Evolutionary conservation across 2,113 vertebrate genomes (phyloP), one percentile per base, ranked within the genome.

Genomic region (Lepus timidus): DNA sequence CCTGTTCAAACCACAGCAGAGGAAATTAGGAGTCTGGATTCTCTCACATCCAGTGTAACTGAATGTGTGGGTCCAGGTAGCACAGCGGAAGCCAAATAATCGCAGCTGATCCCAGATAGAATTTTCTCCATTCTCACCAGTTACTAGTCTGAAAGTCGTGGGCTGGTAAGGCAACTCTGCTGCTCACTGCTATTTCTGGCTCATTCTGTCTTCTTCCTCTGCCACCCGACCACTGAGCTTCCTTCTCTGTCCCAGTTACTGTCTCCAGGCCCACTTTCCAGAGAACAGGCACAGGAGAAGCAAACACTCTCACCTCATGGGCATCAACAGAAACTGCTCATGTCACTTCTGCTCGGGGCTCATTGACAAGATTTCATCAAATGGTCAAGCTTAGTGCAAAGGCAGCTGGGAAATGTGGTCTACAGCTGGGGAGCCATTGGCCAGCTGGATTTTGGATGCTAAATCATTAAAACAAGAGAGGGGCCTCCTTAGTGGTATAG

Each of bases 11-110:
- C 55, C 55, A 17, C 17, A 58, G 33, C 73, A 83, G 75, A 83
- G 6, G 39, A 76, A 31, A 81, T 62, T 55, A 83, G 29, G 14
- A 85, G 67, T 86, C 39, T 75, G n/a, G 52, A 90, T 73, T 79
- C 74, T 74, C 88, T 86, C 75, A 86, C 94, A 36, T 74, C 52
- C 70, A 76, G 67, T 36, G 44, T 22, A 76, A 39, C 6, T 94
- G 61, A 13, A 44, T 74, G n/a, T 33, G n/a, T 55, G 61, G n/a
- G 55, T 67, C 51, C 71, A 89, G 39, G n/a, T 27, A 33, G 20
- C 29, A 52, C 64, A 85, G 85, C 9, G 39, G 25, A 96, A n/a
- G 62, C 6, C 62, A 86, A 86, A 49, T 23, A 85, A 39, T 14
- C 64, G 31, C 64, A 85, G 64, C 2, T 84, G 76, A 83, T 3